Base-by-base conservation (phyloP, 2,888 invertebrate genomes). In the Epinotia brunnichana region DNA sequence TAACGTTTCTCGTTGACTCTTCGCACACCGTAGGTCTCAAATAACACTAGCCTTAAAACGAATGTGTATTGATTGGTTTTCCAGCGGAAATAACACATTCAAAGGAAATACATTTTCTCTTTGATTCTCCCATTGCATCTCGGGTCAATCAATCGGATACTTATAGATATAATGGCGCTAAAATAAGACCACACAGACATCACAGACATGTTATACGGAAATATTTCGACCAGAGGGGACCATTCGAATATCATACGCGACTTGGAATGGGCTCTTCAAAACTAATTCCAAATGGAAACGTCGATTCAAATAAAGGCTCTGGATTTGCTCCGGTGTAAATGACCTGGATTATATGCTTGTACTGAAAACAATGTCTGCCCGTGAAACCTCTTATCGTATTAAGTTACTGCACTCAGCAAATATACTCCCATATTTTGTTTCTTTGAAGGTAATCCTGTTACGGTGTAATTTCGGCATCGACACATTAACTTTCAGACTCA, bases 381-480 rank as follows among this genome's bases (percentile, higher is more conserved):
- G 44, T 48, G n/a, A 57, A 57, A 29, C 57, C 57, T 57, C 24
- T 57, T 57, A 57, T n/a, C 24, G 19, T 41, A 29, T 60, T 60
- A 19, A 7, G 39, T 60, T 60, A 59, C 59, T 59, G 60, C 39
- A 19, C 60, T 41, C n/a, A 48, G n/a, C 15, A 4, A 44, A 44
- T 44, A 48, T 48, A 4, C 15, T n/a, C 44, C 4, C 44, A 4
- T 7, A 48, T 48, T 48, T 48, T 48, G 44, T 48, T 48, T n/a
- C 44, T n/a, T 13, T 48, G 15, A 48, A 48, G 5, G 4, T 48
- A 48, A 48, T n/a, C n/a, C n/a, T n/a, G n/a, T n/a, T n/a, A n/a
- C n/a, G n/a, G n/a, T n/a, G n/a, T n/a, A n/a, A n/a, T n/a, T n/a
- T n/a, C n/a, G n/a, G n/a, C n/a, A n/a, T n/a, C n/a, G n/a, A n/a